Conservation (phyloP, 2,797 vertebrate genomes). For the Xenops minutus region DNA sequence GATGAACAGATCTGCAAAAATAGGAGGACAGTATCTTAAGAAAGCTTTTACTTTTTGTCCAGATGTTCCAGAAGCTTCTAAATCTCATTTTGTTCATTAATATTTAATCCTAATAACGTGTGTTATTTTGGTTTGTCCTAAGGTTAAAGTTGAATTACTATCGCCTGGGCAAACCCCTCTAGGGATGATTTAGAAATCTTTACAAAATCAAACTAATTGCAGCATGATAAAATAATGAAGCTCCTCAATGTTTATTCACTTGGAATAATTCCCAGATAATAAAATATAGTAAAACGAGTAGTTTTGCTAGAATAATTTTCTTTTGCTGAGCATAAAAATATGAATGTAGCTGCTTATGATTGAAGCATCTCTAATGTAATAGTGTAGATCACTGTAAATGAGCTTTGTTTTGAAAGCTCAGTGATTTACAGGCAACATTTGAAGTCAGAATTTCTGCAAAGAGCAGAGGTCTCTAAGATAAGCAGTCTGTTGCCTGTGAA, state of each 20-base stretch:
- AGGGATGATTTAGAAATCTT: background rate
- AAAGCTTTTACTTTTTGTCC: background rate
- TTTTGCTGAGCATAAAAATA: background rate
- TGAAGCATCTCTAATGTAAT: background rate
- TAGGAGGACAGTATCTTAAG: background rate
- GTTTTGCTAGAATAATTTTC: background rate
- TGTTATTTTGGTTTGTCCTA: background rate
- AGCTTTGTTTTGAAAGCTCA: background rate
- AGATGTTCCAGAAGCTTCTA: background rate
- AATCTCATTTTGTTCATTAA: background rate
- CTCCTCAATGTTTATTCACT: background rate
- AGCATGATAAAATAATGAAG: background rate
- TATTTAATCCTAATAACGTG: background rate
- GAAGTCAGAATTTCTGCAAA: background rate
- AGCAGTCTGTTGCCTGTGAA: background rate
- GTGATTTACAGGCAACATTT: background rate
- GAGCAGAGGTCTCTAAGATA: background rate
- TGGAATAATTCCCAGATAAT: conserved; percentile 2
- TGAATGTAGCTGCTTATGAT: background rate
- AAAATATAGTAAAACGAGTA: background rate
- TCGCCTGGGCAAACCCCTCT: background rate
- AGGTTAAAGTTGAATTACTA: background rate
- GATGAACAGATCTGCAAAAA: background rate
- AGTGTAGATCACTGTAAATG: background rate
- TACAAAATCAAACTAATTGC: background rate